Base-by-base conservation (phyloP, 2,888 invertebrate species). In the Yponomeuta evonymella region DNA sequence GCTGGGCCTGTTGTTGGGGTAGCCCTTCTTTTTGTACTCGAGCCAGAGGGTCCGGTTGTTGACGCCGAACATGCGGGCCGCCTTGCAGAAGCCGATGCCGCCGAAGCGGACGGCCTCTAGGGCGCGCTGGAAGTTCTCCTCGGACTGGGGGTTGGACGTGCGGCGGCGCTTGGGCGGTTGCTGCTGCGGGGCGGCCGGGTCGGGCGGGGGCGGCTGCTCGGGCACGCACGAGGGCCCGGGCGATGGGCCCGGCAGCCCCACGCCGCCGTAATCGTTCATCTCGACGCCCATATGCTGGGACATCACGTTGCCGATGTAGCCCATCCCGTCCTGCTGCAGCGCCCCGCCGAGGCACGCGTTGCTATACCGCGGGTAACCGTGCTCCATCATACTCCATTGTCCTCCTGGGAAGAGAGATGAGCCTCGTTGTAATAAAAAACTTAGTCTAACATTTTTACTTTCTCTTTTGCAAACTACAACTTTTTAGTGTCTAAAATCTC, bases 301-400 rank as follows among this genome's bases (percentile, higher is more conserved):
- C 84, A 89, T 85, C 71, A 87, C 87, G 75, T 92, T 93, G 76
- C 93, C 93, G 82, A 94, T 92, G 82, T 94, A 93, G 77, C 89
- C 84, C 85, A 94, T 93, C 77, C 92, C 92, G 77, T 94, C 89
- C 77, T 93, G 90, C 85, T 93, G 89, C 83, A 94, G 89, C 83
- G 89, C 88, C 79, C 89, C 86, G 83, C 94, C 94, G 88, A 94
- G 93, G 85, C 95, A 94, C 81, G 95, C 90, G 86, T 93, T 93
- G 85, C 94, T 93, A 92, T 95, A 96, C 86, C 96, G 95, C 85
- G 95, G 94, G 90, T 95, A 96, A 84, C 95, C 94, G 89, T 96
- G 95, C 93, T 96, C 96, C 94, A 96, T 94, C 93, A 96, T 95
- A 90, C 95, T 95, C 96, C 96, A 96, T 93, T 96, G 96, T 92